phyloP scores from a whole-genome alignment of 2,113 vertebrate genomes.

The Tautogolabrus adspersus region DNA sequence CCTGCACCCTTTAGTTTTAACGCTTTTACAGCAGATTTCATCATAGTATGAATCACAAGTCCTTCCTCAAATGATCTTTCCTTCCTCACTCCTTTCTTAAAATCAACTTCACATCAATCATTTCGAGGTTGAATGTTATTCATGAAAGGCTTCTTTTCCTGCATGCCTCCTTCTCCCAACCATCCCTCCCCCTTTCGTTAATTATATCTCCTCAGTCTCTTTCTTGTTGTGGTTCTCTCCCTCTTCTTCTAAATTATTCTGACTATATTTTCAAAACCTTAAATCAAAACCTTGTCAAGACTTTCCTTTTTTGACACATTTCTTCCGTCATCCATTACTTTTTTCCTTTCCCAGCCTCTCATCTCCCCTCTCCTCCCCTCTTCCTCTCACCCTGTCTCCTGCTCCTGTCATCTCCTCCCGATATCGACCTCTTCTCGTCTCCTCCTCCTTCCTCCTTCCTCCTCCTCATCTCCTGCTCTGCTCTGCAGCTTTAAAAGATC shows the following conservation, averaged over 20 bases:
- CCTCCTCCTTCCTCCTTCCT: not conserved
- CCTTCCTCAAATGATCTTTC: no score
- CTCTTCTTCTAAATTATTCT: not conserved
- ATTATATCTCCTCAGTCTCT: no score
- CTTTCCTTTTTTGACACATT: not conserved
- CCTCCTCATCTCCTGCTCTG: slow-evolving; percentile 9
- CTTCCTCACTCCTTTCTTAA: no score
- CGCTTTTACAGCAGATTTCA: no score
- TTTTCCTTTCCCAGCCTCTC: not conserved
- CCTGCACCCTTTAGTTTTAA: no score
- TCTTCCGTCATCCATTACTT: not conserved
- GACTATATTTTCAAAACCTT: not conserved
- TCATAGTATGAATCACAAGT: no score
- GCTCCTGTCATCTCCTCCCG: slow-evolving; percentile 5
- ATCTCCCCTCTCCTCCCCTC: not conserved
- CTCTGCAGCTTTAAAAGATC: slow-evolving; percentile 39
- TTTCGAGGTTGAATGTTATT: no score
- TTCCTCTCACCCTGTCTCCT: not conserved
- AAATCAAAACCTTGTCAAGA: not conserved
- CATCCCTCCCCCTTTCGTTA: no score
- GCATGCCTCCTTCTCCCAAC: no score
- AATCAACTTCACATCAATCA: no score
- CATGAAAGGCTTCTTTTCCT: no score
- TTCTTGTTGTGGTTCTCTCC: not conserved
- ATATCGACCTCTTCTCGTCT: slow-evolving; percentile 16